Evolutionary conservation across 2,797 vertebrate species (phyloP), one percentile per base, ranked within the genome.

Genomic region (Syngnathus acus): DNA sequence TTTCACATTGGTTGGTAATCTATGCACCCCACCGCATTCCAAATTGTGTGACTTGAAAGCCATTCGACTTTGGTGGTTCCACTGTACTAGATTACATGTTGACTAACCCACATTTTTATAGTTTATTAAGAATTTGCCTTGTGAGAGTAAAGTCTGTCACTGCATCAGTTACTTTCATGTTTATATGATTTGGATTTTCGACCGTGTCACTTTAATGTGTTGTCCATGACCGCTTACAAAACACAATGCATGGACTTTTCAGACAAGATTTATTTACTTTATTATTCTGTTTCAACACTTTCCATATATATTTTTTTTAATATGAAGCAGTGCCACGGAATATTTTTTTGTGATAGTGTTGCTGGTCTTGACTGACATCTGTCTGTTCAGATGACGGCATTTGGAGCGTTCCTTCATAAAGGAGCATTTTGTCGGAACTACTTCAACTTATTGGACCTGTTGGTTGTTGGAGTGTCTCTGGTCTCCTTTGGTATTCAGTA

Each of bases 401-500:
- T 96, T 65, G 97, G 97, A 75, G 97, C 96, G 0, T 99, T 99
- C 79, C 92, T 99, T 70, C 97, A 99, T 88, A 97, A 98, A 90
- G 97, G 97, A 17, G 95, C 97, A 7, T 99, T 99, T 90, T 99
- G 97, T 84, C 92, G 97, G 77, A 99, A 96, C 89, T 99, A 97
- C 86, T 99, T 99, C 85, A 99, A 99, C 88, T 87, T 99, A 72
- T 83, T 99, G 84, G 97, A 99, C 81, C 92, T 99, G 87, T 91
- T 99, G 85, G 97, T 99, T 1, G 97, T 99, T 14, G 97, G 97
- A 1, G 96, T 99, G 61, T 99, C 97, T 68, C 90, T 99, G 81
- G 93, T 99, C 51, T 99, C 97, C n/a, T 99, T 99, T 68, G 95
- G 95, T 72, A 96, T 99, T 87, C 94, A 97, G 97, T 98, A 91